Base-by-base conservation (phyloP, 1,140 invertebrate genomes). In the Saccostrea echinata region DNA sequence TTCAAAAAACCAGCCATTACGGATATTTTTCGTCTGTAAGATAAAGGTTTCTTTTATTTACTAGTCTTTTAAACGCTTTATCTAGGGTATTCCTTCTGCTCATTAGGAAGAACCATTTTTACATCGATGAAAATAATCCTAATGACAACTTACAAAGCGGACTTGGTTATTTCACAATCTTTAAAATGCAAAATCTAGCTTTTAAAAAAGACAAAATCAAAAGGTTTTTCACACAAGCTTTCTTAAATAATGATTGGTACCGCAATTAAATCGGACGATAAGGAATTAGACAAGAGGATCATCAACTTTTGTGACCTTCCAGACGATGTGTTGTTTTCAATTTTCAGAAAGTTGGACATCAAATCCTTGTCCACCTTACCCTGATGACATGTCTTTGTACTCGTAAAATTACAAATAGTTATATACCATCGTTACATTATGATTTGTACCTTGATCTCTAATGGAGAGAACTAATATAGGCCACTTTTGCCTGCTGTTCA, bases 261-360 rank as follows among this genome's bases (percentile, higher is more conserved):
- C 24, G 30, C 68, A 33, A 11, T 3, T 30, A 9, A 30, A 30
- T 76, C 30, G 68, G 68, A 16, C 33, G 68, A 76, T 33, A 18
- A 76, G 68, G 27, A 76, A 30, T 76, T 27, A 27, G 3, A 13
- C 1, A 3, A 30, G 30, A 27, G 8, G 9, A 27, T 33, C 16
- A 27, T 76, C 13, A 30, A 11, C 30, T 76, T 76, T 76, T 76
- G 8, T 30, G 68, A 76, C 11, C 68, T 76, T 30, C 68, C 68
- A 30, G 68, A 76, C 27, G 68, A 76, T 76, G 68, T 76, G 12
- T 76, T 76, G 68, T 76, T 76, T 76, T 30, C 68, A 30, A 76
- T 76, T 33, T 76, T 16, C 12, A 76, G 68, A 76, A 27, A 16
- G 27, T 18, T 76, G 68, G 68, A 76, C 68, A 27, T 76, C 11